Evolutionary conservation across 2,113 vertebrate species (phyloP).

Genomic region (Poeciliopsis turrubarensis): DNA sequence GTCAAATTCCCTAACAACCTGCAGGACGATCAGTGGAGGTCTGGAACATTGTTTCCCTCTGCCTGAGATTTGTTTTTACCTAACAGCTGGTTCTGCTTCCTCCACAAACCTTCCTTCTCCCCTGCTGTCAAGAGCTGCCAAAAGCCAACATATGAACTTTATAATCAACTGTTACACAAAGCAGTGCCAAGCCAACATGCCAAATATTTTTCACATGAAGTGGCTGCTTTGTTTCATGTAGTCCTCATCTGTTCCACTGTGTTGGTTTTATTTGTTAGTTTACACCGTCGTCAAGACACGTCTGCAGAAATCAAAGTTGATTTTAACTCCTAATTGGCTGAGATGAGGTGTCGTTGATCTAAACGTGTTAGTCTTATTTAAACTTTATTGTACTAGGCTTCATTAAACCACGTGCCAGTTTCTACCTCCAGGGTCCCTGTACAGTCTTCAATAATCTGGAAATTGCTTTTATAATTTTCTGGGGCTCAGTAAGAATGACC

Average conservation of each 20-base stretch:
- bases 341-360: neutral
- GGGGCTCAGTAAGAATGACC: no score
- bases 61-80: conserved; percentile 57
- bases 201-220: conserved; percentile 37
- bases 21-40: conserved; percentile 54
- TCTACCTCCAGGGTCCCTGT: neutral
- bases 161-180: conserved; percentile 59
- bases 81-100: conserved; percentile 77
- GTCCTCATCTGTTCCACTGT: conserved; percentile 3
- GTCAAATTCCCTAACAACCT: conserved; percentile 54
- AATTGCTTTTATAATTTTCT: no score
- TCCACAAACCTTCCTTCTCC: conserved; percentile 9
- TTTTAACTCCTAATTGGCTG: neutral
- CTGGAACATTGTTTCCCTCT: conserved; percentile 55
- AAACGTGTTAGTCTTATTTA: neutral
- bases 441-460: no score
- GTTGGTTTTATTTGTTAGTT: conserved; percentile 15
- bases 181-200: conserved; percentile 29
- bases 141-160: conserved; percentile 61
- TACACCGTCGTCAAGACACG: neutral
- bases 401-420: neutral
- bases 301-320: neutral
- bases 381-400: neutral
- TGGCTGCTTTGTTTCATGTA: conserved; percentile 18
- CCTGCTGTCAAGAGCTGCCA: conserved; percentile 55